Evolutionary conservation across 1,140 invertebrate genomes (phyloP).

Genomic region (Trachymyrmex cornetzi): DNA sequence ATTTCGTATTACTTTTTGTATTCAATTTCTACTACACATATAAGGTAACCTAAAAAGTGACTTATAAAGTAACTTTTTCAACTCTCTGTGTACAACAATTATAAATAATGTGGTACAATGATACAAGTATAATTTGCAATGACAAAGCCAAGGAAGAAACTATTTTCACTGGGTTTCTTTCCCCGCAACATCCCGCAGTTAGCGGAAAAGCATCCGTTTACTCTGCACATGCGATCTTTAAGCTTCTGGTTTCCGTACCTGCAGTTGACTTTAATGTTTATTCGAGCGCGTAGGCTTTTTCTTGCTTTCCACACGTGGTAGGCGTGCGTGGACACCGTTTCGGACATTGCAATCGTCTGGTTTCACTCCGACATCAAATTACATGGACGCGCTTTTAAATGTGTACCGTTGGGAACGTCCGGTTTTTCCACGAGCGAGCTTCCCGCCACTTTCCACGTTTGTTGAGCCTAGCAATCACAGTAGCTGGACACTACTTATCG

Average conservation of each 20-base stretch:
- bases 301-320: conserved; percentile 15
- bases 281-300: conserved; percentile 12
- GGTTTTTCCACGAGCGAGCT: conserved; percentile 41
- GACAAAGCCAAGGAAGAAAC: neutral
- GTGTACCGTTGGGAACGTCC: conserved; percentile 40
- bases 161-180: neutral
- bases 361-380: conserved; percentile 70
- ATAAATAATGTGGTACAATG: neutral
- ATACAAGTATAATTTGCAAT: neutral
- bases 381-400: conserved; percentile 38
- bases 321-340: neutral
- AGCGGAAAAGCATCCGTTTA: neutral
- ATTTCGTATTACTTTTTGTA: no score
- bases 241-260: conserved; percentile 62
- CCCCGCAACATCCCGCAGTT: neutral
- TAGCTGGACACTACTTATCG: conserved; percentile 56
- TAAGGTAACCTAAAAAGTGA: no score
- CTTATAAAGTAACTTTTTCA: no score
- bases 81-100: no score
- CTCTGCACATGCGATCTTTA: conserved; percentile 26
- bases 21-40: no score
- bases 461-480: conserved; percentile 56
- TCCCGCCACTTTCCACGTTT: conserved; percentile 66
- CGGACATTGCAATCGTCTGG: conserved; percentile 33
- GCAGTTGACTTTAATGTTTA: conserved; percentile 48